A percentile compares a stretch with the other conserved stretches of the same genome.
Evolutionary conservation across 1,140 invertebrate genomes (phyloP).

Genomic region (Proctacanthus coquilletti): DNA sequence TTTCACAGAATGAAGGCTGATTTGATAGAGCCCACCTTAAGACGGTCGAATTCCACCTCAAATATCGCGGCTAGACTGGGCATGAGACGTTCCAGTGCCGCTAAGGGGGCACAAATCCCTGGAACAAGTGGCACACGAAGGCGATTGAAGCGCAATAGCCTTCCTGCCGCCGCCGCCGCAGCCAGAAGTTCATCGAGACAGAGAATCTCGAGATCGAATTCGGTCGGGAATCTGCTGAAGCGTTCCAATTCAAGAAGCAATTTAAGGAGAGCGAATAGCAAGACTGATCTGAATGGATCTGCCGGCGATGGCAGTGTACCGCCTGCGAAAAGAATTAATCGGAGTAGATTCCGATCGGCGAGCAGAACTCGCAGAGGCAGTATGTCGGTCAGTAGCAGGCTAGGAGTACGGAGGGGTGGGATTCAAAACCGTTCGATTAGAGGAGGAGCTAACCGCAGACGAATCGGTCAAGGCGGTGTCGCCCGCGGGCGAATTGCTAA

Average conservation of each 20-base stretch:
- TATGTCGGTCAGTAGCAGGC: not conserved
- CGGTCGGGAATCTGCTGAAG: not conserved
- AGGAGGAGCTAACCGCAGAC: not conserved
- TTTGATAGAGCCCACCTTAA: conserved; percentile 4
- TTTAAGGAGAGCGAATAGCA: not conserved
- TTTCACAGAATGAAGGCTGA: conserved; percentile 6
- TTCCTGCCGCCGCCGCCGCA: not conserved
- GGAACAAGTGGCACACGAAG: conserved; percentile 11
- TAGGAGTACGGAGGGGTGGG: not conserved
- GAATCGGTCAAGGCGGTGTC: conserved; percentile 12
- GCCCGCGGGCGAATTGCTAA: conserved; percentile 20
- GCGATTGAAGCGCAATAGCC: not conserved
- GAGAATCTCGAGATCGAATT: not conserved
- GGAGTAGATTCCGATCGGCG: not conserved
- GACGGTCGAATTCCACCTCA: conserved; percentile 10
- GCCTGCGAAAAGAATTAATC: not conserved
- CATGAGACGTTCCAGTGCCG: conserved; percentile 14
- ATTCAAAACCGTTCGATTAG: not conserved
- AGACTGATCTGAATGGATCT: too few species aligned
- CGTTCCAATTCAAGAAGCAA: not conserved
- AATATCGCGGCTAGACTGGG: conserved; percentile 18
- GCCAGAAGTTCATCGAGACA: not conserved
- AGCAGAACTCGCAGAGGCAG: not conserved
- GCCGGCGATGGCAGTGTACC: not conserved
- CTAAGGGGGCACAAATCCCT: conserved; percentile 22